Evolutionary conservation across 1,140 invertebrate species (phyloP).

Genomic region (Bombus huntii): DNA sequence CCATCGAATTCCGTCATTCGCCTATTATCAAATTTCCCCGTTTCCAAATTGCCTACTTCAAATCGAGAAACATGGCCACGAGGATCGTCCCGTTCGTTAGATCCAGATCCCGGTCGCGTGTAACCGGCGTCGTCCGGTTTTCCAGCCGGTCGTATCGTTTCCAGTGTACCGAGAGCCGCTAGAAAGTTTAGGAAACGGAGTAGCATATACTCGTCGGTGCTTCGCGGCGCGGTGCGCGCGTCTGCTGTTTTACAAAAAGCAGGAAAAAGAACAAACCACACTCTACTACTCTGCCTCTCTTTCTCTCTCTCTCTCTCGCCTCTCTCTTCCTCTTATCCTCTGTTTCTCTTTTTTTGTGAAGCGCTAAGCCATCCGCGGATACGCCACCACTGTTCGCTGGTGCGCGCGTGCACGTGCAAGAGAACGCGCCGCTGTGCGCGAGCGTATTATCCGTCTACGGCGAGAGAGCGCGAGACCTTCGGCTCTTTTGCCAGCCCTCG

Average conservation of each 20-base stretch:
- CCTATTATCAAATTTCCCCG: too few relatives aligned
- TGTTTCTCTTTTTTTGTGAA: background rate
- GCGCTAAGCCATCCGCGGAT: slow-evolving; percentile 48
- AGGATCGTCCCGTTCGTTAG: background rate
- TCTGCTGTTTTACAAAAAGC: slow-evolving; percentile 30
- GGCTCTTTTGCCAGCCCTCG: slow-evolving; percentile 63
- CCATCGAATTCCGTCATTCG: too few relatives aligned
- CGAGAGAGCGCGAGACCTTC: slow-evolving; percentile 65
- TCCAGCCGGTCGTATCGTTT: slow-evolving; percentile 14
- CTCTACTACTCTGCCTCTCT: background rate
- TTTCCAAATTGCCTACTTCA: too few relatives aligned
- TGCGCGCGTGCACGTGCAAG: background rate
- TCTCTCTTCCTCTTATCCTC: background rate
- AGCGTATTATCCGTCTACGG: slow-evolving; percentile 56
- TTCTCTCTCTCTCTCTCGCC: background rate
- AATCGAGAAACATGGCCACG: background rate
- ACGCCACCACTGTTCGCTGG: slow-evolving; percentile 22
- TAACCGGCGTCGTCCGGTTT: slow-evolving; percentile 34
- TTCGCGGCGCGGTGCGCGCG: slow-evolving; percentile 29
- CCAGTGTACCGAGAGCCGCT: slow-evolving; percentile 13
- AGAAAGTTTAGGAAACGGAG: slow-evolving; percentile 51
- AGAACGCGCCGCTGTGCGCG: background rate
- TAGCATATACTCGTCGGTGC: background rate
- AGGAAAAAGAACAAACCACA: background rate
- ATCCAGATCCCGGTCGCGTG: slow-evolving; percentile 12